Base-by-base conservation (phyloP, 2,797 vertebrate species). In the Coregonus sp. region DNA sequence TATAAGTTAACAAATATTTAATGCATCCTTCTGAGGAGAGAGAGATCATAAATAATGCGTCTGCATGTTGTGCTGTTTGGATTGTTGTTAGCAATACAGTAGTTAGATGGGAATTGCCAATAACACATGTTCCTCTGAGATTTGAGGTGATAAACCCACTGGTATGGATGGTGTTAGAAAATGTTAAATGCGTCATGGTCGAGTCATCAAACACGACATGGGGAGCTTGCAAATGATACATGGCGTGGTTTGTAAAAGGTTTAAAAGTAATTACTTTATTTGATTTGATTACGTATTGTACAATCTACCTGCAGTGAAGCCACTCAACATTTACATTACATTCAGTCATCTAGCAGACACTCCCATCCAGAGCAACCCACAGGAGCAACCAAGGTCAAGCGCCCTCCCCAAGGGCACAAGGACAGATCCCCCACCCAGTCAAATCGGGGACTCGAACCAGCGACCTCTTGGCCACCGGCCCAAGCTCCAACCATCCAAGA, bases 1-100 rank as follows among this genome's bases (percentile, higher is more conserved):
- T 85, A 90, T 85, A 90, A 89, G 87, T 90, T 84, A 87, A 88
- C 88, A 91, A 89, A 91, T 90, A 90, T 91, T 92, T 90, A 87
- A 93, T 89, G 86, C 85, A 81, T 89, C 79, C 77, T 88, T 87
- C 76, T 84, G 79, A 90, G 83, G 81, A 81, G 75, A 82, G 75
- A 82, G 75, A 82, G 85, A 9, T 59, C 12, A 85, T 86, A 11
- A 90, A 93, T 92, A 89, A 92, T 92, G 76, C 85, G 68, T 29
- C 82, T 82, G 25, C 25, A 25, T 89, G 86, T 83, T 82, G 75
- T 72, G 70, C 80, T 85, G 69, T 81, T 85, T 79, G 70, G 86
- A 79, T 88, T 78, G 77, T 78, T 83, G 73, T 76, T 75, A 63
- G 52, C 40, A 29, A 47, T 59, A 59, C 56, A 59, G 56, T 20